Percentiles rank a stretch among this genome's conserved stretches.
These are phyloP conservation scores for Nesidiocoris tenuis DNA, from an alignment of 2,888 invertebrate genomes.

Conservation along the genomic window DNA sequence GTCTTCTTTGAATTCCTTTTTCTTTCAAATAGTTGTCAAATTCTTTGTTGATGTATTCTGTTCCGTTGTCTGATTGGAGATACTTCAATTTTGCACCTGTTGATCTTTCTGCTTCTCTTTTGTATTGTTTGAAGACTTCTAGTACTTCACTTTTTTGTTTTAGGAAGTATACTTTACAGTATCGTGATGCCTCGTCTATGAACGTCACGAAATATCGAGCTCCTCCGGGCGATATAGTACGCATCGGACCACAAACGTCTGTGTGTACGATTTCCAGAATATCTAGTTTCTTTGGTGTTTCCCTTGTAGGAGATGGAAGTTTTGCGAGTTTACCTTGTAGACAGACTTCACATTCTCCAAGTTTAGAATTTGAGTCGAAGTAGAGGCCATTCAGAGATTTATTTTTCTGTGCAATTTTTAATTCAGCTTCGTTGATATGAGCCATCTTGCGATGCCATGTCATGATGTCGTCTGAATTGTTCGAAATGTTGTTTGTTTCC, in stretches of 20 bases:
- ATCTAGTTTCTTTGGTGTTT: too few relatives aligned
- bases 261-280: background rate
- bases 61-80: background rate
- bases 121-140: background rate
- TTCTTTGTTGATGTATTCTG: background rate
- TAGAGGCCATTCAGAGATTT: background rate
- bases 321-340: background rate
- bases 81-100: background rate
- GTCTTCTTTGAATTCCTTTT: too few relatives aligned
- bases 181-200: too few relatives aligned
- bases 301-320: background rate
- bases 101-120: background rate
- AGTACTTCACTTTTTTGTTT: too few relatives aligned
- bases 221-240: too few relatives aligned
- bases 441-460: background rate
- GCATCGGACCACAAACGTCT: too few relatives aligned
- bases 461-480: too few relatives aligned
- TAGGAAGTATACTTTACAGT: too few relatives aligned
- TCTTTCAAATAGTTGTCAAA: too few relatives aligned
- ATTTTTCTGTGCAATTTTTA: background rate
- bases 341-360: background rate
- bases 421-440: background rate
- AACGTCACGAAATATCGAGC: too few relatives aligned
- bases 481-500: too few relatives aligned
- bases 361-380: background rate